Evolutionary conservation across 2,888 invertebrate genomes (phyloP), one percentile per base, ranked within the genome.

Genomic region (Drosophila recens): DNA sequence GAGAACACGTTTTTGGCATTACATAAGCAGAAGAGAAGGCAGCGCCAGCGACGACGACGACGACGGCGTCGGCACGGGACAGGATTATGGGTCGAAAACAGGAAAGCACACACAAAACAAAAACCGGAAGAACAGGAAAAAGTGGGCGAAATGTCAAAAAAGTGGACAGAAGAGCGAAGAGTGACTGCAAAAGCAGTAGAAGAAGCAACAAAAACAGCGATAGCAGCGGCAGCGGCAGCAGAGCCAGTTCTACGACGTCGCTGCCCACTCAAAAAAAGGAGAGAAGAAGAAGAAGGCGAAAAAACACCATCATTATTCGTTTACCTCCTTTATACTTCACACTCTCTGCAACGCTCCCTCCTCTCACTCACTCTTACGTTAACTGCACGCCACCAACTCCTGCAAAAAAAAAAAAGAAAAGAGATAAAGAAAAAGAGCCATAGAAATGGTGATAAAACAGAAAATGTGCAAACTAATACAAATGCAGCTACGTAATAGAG

Each of bases 121-220:
- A 89, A 87, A 83, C 89, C 90, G 87, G 89, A 89, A 87, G 88
- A 90, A 88, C 88, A 79, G 90, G 86, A 89, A 89, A 89, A 89
- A 90, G 90, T 89, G 90, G 90, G 89, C 89, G 90, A 89, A 89
- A 89, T 84, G 88, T 86, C 90, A 84, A 85, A 87, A 89, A 84
- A 80, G 77, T 87, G 82, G 82, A 82, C 76, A 67, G 58, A 69
- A 59, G 51, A 51, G 69, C 46, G 57, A 66, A 58, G 49, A 49
- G 58, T 49, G 34, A 38, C 48, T 30, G 36, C 23, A 46, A 23
- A 40, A 52, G 52, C 36, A 48, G 15, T 13, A 49, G 45, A 56
- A 13, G 42, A 9, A 53, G 45, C 36, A 38, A 58, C 38, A 23
- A 17, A n/a, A 45, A 40, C 30, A 42, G n/a, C 13, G 36, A 49